Evolutionary conservation across 1,140 invertebrate genomes (phyloP), one percentile per base, ranked within the genome.

Genomic region (Proctacanthus coquilletti): DNA sequence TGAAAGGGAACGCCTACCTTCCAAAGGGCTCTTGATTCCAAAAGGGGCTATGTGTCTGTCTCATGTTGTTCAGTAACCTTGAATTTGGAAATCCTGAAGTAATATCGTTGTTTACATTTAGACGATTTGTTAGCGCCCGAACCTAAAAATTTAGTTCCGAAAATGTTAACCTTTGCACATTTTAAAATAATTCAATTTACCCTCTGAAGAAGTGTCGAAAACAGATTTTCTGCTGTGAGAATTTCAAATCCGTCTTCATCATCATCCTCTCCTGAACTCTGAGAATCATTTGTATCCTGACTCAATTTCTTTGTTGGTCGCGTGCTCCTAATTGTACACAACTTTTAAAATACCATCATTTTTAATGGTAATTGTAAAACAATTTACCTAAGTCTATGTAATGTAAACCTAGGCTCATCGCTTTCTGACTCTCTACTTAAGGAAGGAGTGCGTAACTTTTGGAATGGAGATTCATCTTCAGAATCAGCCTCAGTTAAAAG

Each of bases 211-310:
- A 91, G 60, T 1, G 82, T 88, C 2, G 84, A 87, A 61, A 89
- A 91, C 19, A 91, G 64, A 57, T 87, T 87, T 62, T 89, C 86
- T 2, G 86, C 84, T 3, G 86, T 89, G 30, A 89, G 66, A 40
- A 87, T 72, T 53, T 89, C 84, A 67, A 91, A 89, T 42, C 82
- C 83, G 54, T 88, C 85, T 49, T 86, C 83, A 48, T 88, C 84
- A 51, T 84, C 81, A 39, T 84, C 81, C 52, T 87, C 84, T 27
- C 82, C 84, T 9, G 84, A 87, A 48, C 82, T 85, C 25, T 86
- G 69, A 38, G 84, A 87, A 59, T 88, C 84, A 36, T 72, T 73
- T 40, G 74, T 69, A 43, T 82, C 78, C 34, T 80, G 59, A 35
- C 66, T 60, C 25, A 63, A 51, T 45, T 74, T 74, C 47, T 77